Percentiles rank a stretch among this genome's conserved stretches.
Conservation (phyloP, 2,113 vertebrate genomes). For the Oncorhynchus tshawytscha region DNA sequence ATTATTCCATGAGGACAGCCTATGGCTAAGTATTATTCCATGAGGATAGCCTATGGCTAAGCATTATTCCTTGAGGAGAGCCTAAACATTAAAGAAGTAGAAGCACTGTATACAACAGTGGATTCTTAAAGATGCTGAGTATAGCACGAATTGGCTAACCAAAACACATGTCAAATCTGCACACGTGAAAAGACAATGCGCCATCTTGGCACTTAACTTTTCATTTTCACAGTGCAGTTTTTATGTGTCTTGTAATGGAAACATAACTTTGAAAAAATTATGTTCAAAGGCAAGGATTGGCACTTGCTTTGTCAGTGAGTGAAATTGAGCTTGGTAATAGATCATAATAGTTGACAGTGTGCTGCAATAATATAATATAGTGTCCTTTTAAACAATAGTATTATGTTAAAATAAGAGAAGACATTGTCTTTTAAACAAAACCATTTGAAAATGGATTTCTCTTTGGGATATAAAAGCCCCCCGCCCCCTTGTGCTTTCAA, state of each 20-base stretch:
- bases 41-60: no score
- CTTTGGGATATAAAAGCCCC: constrained; percentile 6
- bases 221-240: constrained; percentile 1
- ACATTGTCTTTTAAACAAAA: constrained; percentile 2
- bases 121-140: no score
- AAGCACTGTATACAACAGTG: no score
- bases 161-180: no score
- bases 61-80: no score
- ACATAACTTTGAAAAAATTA: not conserved
- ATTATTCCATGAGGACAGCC: no score
- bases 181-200: no score
- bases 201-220: not conserved
- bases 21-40: no score
- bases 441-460: not conserved
- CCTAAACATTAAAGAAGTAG: no score
- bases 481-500: not conserved
- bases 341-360: constrained; percentile 53
- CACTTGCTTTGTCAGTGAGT: not conserved
- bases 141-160: no score
- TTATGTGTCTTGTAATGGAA: not conserved
- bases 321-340: not conserved
- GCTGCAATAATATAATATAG: not conserved
- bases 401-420: not conserved
- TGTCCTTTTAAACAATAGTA: not conserved
- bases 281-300: not conserved